Percentiles rank a stretch among this genome's conserved stretches.
phyloP scores from a whole-genome alignment of 2,888 invertebrate genomes.

The Caenorhabditis panamensis region DNA sequence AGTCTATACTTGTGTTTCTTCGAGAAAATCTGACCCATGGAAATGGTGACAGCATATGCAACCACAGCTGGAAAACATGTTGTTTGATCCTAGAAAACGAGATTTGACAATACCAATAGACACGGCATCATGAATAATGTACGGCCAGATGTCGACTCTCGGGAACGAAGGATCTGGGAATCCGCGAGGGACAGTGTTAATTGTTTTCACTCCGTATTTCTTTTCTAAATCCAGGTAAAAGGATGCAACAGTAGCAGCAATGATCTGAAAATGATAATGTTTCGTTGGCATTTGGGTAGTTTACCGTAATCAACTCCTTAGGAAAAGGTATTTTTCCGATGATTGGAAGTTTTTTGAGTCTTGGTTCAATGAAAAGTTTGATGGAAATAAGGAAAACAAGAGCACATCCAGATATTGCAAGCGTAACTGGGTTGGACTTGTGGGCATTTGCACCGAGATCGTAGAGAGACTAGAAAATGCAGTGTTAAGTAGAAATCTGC shows the following conservation, averaged over 20 bases:
- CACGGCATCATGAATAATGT: slow-evolving; percentile 83
- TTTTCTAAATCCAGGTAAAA: slow-evolving; percentile 79
- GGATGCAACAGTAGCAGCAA: slow-evolving; percentile 78
- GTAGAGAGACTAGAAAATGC: slow-evolving; percentile 52
- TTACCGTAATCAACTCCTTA: slow-evolving; percentile 72
- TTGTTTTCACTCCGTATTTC: slow-evolving; percentile 81
- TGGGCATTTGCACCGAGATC: slow-evolving; percentile 52
- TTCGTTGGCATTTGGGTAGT: background rate
- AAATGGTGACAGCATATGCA: slow-evolving; percentile 83
- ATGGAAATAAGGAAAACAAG: slow-evolving; percentile 42
- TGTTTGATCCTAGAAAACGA: background rate
- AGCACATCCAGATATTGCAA: slow-evolving; percentile 47
- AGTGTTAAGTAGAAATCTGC: too few species aligned
- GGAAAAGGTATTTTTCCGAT: slow-evolving; percentile 69
- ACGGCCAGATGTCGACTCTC: slow-evolving; percentile 68
- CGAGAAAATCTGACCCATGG: slow-evolving; percentile 83
- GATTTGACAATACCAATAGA: slow-evolving; percentile 78
- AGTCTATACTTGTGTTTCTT: slow-evolving; percentile 83
- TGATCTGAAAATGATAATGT: slow-evolving; percentile 79
- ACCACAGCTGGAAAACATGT: slow-evolving; percentile 81
- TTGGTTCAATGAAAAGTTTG: slow-evolving; percentile 57
- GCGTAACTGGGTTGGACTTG: slow-evolving; percentile 60
- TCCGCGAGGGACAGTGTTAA: slow-evolving; percentile 82
- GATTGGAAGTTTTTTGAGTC: slow-evolving; percentile 13
- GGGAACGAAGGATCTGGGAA: slow-evolving; percentile 79